Evolutionary conservation across 1,140 invertebrate species (phyloP).

Genomic region (Bactericera cockerelli): DNA sequence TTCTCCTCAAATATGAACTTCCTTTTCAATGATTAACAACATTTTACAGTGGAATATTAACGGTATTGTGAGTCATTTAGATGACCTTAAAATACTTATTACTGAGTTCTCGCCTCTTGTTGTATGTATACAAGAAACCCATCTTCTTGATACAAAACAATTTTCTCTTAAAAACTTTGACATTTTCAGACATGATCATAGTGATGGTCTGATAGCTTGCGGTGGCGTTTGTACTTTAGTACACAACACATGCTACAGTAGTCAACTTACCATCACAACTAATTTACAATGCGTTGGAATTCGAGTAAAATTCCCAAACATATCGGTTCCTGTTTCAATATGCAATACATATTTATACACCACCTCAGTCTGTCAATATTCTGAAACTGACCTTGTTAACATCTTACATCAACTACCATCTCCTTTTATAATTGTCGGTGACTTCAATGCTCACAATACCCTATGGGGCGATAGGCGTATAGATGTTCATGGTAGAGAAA

Average conservation of each 20-base stretch:
- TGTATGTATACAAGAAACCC: constrained; percentile 3
- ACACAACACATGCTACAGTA: not conserved
- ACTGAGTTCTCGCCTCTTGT: not conserved
- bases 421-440: constrained; percentile 24
- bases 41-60: too few species aligned
- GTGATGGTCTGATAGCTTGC: not conserved
- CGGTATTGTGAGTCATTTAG: too few species aligned
- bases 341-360: not conserved
- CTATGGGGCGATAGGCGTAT: constrained; percentile 25
- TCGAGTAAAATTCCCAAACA: not conserved
- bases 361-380: not conserved
- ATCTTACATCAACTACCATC: constrained; percentile 24
- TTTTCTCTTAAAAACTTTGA: not conserved
- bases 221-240: not conserved
- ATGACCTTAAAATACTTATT: not conserved
- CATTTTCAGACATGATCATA: not conserved
- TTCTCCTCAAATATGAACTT: too few species aligned
- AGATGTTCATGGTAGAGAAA: constrained; percentile 22
- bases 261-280: not conserved
- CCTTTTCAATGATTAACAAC: too few species aligned
- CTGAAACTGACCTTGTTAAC: constrained; percentile 18
- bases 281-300: not conserved
- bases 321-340: not conserved
- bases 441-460: constrained; percentile 26
- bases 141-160: not conserved